A percentile compares a stretch with the other conserved stretches of the same genome.
Evolutionary conservation across 2,888 invertebrate species (phyloP).

Genomic region (Hartigia nigra): DNA sequence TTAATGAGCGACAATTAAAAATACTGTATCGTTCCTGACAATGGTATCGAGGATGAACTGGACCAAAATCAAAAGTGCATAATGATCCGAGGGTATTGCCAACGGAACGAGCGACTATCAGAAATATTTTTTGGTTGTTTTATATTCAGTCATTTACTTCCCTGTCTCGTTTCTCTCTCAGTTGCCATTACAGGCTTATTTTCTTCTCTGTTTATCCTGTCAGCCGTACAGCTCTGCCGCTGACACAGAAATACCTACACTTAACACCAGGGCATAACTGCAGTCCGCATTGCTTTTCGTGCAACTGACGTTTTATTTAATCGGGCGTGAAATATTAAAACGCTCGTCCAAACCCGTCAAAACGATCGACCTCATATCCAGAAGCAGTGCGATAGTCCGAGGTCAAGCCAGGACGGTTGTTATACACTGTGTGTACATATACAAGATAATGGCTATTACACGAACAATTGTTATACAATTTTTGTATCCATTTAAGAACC

Average conservation of each 20-base stretch:
- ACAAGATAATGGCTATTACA: not conserved
- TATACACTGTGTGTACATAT: not conserved
- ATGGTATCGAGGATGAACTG: not conserved
- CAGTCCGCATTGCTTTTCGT: not conserved
- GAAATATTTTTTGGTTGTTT: not conserved
- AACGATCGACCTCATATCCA: not conserved
- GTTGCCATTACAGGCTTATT: not conserved
- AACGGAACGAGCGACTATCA: not conserved
- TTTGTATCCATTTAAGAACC: not conserved
- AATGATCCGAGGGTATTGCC: not conserved
- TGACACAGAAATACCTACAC: slow-evolving; percentile 2
- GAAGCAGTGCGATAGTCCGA: not conserved
- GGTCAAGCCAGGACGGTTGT: not conserved
- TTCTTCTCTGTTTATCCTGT: not conserved
- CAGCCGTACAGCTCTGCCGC: not conserved
- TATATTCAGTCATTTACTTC: not conserved
- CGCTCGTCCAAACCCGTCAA: not conserved
- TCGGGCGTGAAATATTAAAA: slow-evolving; percentile 7
- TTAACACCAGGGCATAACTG: not conserved
- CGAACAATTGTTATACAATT: not conserved
- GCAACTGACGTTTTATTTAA: slow-evolving; percentile 11
- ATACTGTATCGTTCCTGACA: not conserved
- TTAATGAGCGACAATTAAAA: not conserved
- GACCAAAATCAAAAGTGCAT: not conserved
- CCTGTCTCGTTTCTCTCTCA: not conserved